phyloP scores from a whole-genome alignment of 2,888 invertebrate genomes.

The Pristionchus japonicus region DNA sequence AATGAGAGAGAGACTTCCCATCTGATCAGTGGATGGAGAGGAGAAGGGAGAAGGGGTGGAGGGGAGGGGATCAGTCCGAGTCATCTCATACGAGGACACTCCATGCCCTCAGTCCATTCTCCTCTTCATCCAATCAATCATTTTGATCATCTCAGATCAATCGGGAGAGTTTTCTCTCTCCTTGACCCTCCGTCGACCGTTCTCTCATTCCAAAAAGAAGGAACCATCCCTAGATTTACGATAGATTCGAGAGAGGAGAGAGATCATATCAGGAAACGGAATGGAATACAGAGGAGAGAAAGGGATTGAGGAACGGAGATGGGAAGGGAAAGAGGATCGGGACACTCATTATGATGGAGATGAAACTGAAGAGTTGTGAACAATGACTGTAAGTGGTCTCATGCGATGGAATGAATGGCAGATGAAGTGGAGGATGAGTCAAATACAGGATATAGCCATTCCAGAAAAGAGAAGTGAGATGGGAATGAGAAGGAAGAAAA shows the following conservation, averaged over 20 bases:
- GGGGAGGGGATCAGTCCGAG: not conserved
- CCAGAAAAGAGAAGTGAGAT: not conserved
- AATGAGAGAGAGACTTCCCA: slow-evolving; percentile 44
- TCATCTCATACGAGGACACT: too few species aligned
- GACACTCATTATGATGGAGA: not conserved
- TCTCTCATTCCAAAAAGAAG: slow-evolving; percentile 43
- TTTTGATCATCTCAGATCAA: slow-evolving; percentile 49
- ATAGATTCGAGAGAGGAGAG: not conserved
- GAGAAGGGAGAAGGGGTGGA: slow-evolving; percentile 12
- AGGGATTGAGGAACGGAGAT: too few species aligned
- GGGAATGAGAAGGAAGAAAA: not conserved
- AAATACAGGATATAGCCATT: not conserved
- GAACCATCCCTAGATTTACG: not conserved
- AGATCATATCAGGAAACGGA: not conserved
- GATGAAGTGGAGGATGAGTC: not conserved
- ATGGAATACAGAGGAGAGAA: not conserved
- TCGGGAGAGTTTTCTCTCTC: not conserved
- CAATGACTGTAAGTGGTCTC: too few species aligned
- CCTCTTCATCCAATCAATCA: not conserved
- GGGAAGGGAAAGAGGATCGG: not conserved
- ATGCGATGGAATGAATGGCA: not conserved
- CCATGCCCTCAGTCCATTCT: not conserved
- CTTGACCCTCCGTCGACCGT: not conserved
- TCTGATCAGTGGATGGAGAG: slow-evolving; percentile 54
- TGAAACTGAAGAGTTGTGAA: not conserved